Percentiles rank a stretch among this genome's conserved stretches.
These are phyloP conservation scores for Cotesia congregata DNA, from an alignment of 2,888 invertebrate genomes.

Conservation along the genomic window DNA sequence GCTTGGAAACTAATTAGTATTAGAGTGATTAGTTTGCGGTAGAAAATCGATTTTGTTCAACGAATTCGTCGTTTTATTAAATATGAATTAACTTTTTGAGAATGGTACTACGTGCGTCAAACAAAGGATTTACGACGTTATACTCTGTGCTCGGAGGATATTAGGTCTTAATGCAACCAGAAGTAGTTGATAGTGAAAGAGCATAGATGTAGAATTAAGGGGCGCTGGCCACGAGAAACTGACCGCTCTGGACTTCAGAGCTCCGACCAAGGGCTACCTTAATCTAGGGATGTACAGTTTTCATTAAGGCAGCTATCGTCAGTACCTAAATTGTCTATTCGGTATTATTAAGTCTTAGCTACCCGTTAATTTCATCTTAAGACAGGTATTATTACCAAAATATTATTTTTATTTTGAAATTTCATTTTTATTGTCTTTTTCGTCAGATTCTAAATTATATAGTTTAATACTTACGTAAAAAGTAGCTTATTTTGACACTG, in stretches of 20 bases:
- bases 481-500: too few relatives aligned
- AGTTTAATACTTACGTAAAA: neutral
- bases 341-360: slow-evolving; percentile 28
- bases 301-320: slow-evolving; percentile 64
- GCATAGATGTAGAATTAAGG: slow-evolving; percentile 43
- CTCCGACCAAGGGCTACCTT: slow-evolving; percentile 59
- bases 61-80: neutral
- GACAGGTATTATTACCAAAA: slow-evolving; percentile 10
- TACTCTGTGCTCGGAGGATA: slow-evolving; percentile 56
- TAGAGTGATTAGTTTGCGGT: too few relatives aligned
- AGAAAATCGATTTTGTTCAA: too few relatives aligned
- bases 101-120: slow-evolving; percentile 25
- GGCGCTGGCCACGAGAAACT: slow-evolving; percentile 38
- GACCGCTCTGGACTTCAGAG: slow-evolving; percentile 55
- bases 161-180: slow-evolving; percentile 68
- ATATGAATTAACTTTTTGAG: neutral
- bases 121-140: slow-evolving; percentile 64
- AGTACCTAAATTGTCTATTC: slow-evolving; percentile 35
- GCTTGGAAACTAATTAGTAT: too few relatives aligned
- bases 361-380: slow-evolving; percentile 33
- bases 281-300: slow-evolving; percentile 69
- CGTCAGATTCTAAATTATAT: neutral
- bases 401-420: neutral
- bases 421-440: too few relatives aligned
- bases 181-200: slow-evolving; percentile 33